phyloP scores from a whole-genome alignment of 2,113 vertebrate species.

The Malurus melanocephalus region DNA sequence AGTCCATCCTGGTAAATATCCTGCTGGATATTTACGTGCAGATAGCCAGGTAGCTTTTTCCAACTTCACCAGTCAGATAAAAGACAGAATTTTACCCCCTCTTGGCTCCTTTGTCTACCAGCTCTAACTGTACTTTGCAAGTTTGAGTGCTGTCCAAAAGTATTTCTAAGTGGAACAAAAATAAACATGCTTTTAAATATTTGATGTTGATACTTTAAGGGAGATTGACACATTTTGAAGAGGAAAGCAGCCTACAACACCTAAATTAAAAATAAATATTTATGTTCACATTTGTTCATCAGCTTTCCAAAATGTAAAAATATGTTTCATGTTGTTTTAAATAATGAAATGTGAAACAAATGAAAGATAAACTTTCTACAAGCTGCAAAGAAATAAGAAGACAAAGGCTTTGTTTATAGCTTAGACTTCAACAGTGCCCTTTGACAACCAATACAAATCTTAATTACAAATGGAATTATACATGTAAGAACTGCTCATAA shows the following conservation, averaged over 20 bases:
- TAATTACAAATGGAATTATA: slow-evolving; percentile 73
- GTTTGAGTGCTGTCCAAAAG: slow-evolving; percentile 46
- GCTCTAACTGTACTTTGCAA: slow-evolving; percentile 3
- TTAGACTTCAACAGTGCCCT: slow-evolving; percentile 59
- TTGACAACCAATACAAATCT: slow-evolving; percentile 56
- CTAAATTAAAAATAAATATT: slow-evolving; percentile 72
- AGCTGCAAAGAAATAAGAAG: slow-evolving; percentile 56
- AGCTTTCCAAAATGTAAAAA: slow-evolving; percentile 60
- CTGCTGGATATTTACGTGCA: neutral
- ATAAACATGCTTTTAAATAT: slow-evolving; percentile 54
- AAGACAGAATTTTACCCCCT: neutral
- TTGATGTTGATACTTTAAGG: slow-evolving; percentile 48
- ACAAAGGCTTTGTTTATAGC: slow-evolving; percentile 67
- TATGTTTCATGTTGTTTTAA: slow-evolving; percentile 69
- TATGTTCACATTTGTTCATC: slow-evolving; percentile 68
- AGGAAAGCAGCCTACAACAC: slow-evolving; percentile 50
- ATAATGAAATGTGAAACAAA: slow-evolving; percentile 71
- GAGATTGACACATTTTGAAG: slow-evolving; percentile 61
- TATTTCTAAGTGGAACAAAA: slow-evolving; percentile 56
- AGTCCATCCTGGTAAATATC: neutral
- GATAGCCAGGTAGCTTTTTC: rapidly evolving
- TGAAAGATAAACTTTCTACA: slow-evolving; percentile 70
- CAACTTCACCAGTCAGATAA: neutral
- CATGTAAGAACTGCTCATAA: slow-evolving; percentile 58
- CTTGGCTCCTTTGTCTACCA: slow-evolving; percentile 14